Base-by-base conservation (phyloP, 2,113 vertebrate species). In the Agelaius tricolor region DNA sequence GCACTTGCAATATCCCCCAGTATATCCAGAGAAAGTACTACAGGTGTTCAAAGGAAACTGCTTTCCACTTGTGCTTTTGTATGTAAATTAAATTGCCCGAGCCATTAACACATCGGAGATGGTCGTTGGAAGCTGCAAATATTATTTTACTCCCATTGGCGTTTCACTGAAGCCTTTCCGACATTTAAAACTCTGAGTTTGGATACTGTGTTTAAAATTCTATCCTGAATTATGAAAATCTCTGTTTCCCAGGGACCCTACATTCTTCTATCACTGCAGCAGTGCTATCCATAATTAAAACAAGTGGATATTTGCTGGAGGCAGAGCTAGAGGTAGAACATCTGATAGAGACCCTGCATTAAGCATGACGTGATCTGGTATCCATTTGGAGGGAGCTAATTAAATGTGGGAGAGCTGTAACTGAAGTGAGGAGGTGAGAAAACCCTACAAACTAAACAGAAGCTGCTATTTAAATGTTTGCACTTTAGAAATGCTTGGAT, bases 21-120 rank as follows among this genome's bases (percentile, higher is more conserved):
- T 59, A 57, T 4, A 35, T 15, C 55, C 31, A 35, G 57, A 15
- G 73, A 52, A 80, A 63, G 52, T 33, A 35, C 75, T 55, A 18
- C 61, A 58, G 61, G 35, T 75, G 57, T 81, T 95, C 73, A 72
- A 79, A 92, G 74, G 74, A 47, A 95, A 35, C 76, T 19, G 51
- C 31, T 89, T 83, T 84, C 47, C 26, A 24, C 67, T 61, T 13
- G 35, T 81, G 49, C 51, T 89, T 86, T 75, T 62, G 54, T 43
- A 75, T 89, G 57, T 61, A 94, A 83, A 87, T 95, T 81, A 84
- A 94, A 87, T 46, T 86, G 93, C 76, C 81, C 6, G 15, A 76
- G 44, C 79, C 65, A 62, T 61, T 87, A 88, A 63, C 74, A 46
- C 43, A 10, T 55, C 44, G 61, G 44, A 49, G 84, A 81, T 72